Evolutionary conservation across 2,888 invertebrate genomes (phyloP), one percentile per base, ranked within the genome.

Genomic region (Galerucella calmariensis): DNA sequence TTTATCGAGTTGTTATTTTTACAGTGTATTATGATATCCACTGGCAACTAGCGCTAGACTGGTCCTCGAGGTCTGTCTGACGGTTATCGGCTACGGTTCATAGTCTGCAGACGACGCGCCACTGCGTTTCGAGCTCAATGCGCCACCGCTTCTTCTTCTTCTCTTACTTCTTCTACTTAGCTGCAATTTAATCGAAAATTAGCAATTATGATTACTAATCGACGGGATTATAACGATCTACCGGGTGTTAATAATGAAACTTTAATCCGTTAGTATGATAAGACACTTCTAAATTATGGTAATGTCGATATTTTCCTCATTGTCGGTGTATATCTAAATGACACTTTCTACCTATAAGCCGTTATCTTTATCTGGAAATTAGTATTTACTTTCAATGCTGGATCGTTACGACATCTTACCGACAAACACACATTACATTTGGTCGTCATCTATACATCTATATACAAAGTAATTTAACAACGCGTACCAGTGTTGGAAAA

Each of bases 151-250:
- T n/a, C 20, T 11, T 62, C 61, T 35, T 62, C 61, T 65, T 65
- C 63, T 65, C 35, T 16, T 56, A 12, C 51, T 70, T 48, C 35
- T 71, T 53, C 48, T 56, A 71, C 63, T 71, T 71, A 71, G 53
- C 44, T 65, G 65, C 65, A 71, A 56, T 71, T 65, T 71, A 41
- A 71, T 65, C 56, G 24, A 71, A 56, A 71, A 71, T 71, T 71
- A 71, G 71, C 71, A 71, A 71, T 71, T 71, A 71, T 71, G 65
- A 71, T 71, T 65, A 65, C 16, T 65, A 65, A 65, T 71, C 56
- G 65, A 71, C 56, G 44, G 65, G 56, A 65, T 56, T 71, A 71
- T 71, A 71, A 71, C 70, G 71, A 56, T 71, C 35, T 65, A 65
- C 56, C 44, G 44, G 65, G 71, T 65, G 71, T 69, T 56, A 56